Percentiles rank a stretch among this genome's conserved stretches.
These are phyloP conservation scores for Hylaeus volcanicus DNA, from an alignment of 1,140 invertebrate species.

Conservation along the genomic window DNA sequence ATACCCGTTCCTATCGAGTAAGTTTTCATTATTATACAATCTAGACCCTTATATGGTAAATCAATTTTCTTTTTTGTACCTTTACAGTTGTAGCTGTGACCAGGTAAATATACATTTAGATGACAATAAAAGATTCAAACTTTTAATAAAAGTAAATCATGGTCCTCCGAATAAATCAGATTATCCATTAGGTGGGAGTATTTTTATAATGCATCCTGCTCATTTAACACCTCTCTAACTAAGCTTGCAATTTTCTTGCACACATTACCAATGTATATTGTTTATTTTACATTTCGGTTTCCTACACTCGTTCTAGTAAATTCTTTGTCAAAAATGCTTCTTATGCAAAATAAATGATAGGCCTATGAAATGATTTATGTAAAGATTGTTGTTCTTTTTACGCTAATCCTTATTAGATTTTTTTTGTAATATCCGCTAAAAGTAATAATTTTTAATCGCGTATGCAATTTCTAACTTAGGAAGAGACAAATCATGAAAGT, in stretches of 20 bases:
- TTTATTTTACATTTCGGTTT: conserved; percentile 25
- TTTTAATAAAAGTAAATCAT: conserved; percentile 59
- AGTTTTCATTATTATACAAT: conserved; percentile 49
- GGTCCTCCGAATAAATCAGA: conserved; percentile 31
- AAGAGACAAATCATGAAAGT: conserved; percentile 42
- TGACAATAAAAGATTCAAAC: conserved; percentile 59
- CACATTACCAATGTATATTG: conserved; percentile 11
- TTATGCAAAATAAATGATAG: conserved; percentile 19
- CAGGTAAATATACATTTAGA: conserved; percentile 70
- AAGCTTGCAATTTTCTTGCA: conserved; percentile 10
- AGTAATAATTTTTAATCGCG: conserved; percentile 28
- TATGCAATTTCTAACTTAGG: conserved; percentile 48
- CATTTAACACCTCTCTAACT: conserved; percentile 20
- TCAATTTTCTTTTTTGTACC: conserved; percentile 43
- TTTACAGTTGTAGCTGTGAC: conserved; percentile 66
- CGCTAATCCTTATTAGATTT: conserved; percentile 6
- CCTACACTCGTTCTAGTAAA: conserved; percentile 36
- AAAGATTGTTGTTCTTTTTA: conserved; percentile 38
- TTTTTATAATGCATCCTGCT: conserved; percentile 29
- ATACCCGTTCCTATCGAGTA: conserved; percentile 70
- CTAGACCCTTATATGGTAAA: not conserved
- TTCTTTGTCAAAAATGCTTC: conserved; percentile 45
- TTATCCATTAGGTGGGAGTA: conserved; percentile 34
- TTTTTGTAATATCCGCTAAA: not conserved
- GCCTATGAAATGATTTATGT: conserved; percentile 23